Evolutionary conservation across 2,888 invertebrate genomes (phyloP).

Genomic region (Harpalus rubripes): DNA sequence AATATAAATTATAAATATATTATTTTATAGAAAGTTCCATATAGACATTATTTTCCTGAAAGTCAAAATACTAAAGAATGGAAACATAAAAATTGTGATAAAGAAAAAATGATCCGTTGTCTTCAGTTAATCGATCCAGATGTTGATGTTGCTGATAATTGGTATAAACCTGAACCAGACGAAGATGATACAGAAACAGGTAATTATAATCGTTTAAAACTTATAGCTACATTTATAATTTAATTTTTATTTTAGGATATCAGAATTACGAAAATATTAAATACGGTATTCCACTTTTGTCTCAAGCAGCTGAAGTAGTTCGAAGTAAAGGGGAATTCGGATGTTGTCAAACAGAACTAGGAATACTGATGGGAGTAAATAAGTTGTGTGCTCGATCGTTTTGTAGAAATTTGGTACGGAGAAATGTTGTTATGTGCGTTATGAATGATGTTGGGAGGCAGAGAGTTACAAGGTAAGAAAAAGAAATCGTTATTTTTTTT

Average conservation of each 20-base stretch:
- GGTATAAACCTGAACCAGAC: constrained; percentile 77
- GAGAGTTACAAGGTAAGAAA: constrained; percentile 75
- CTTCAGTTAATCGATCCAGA: constrained; percentile 81
- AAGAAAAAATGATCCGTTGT: constrained; percentile 79
- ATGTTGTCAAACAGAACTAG: constrained; percentile 77
- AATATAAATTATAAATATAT: constrained; percentile 56
- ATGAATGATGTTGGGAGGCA: constrained; percentile 81
- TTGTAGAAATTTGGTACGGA: constrained; percentile 76
- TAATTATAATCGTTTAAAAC: neutral
- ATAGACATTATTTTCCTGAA: constrained; percentile 81
- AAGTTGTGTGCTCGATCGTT: constrained; percentile 78
- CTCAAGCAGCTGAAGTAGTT: constrained; percentile 79
- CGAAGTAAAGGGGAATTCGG: constrained; percentile 79
- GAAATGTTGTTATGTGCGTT: constrained; percentile 77
- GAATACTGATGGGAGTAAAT: constrained; percentile 76
- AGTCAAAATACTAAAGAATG: constrained; percentile 78
- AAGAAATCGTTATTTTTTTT: constrained; percentile 1
- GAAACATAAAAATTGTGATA: constrained; percentile 77
- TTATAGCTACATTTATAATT: neutral
- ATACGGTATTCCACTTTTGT: constrained; percentile 73
- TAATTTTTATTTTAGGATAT: constrained; percentile 29
- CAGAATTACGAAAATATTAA: constrained; percentile 50
- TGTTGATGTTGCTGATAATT: constrained; percentile 78
- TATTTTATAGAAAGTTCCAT: constrained; percentile 77
- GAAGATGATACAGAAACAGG: constrained; percentile 72